Conservation (phyloP, 2,888 invertebrate genomes). For the Marasmarcha lunaedactyla region DNA sequence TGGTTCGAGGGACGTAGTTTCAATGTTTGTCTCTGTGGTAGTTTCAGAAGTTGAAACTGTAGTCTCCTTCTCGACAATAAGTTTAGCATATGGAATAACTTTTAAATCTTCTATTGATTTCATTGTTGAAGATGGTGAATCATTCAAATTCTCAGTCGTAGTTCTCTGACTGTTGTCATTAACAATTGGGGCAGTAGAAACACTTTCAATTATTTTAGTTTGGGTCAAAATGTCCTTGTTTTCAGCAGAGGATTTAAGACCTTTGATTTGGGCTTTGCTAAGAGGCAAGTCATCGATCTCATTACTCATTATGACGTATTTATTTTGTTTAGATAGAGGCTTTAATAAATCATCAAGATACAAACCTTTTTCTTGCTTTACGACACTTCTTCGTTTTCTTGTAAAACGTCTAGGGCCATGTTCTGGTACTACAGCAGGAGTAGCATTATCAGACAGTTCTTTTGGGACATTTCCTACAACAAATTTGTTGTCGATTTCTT, state of each 20-base stretch:
- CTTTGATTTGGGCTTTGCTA: conserved; percentile 26
- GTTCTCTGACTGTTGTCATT: conserved; percentile 27
- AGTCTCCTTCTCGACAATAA: conserved; percentile 4
- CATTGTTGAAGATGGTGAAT: conserved; percentile 22
- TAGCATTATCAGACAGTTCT: conserved; percentile 61
- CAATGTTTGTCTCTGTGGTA: conserved; percentile 44
- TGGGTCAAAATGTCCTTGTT: conserved; percentile 27
- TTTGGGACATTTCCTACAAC: conserved; percentile 77
- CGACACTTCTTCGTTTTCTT: conserved; percentile 28
- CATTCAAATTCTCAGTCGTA: conserved; percentile 33
- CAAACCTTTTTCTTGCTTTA: conserved; percentile 27
- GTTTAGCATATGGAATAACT: not conserved
- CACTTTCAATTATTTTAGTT: conserved; percentile 40
- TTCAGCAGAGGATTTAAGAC: conserved; percentile 26
- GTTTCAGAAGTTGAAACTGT: conserved; percentile 22
- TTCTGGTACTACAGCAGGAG: conserved; percentile 73
- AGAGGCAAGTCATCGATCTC: conserved; percentile 52
- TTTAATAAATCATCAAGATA: conserved; percentile 41
- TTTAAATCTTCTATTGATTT: conserved; percentile 12
- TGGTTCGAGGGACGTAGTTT: conserved; percentile 44
- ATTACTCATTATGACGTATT: conserved; percentile 54
- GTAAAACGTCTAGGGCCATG: conserved; percentile 71
- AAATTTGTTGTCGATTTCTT: conserved; percentile 61
- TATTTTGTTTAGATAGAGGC: conserved; percentile 42
- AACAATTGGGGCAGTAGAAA: conserved; percentile 47